These are phyloP conservation scores for Conger conger DNA, from an alignment of 2,113 vertebrate species.

Conservation along the genomic window DNA sequence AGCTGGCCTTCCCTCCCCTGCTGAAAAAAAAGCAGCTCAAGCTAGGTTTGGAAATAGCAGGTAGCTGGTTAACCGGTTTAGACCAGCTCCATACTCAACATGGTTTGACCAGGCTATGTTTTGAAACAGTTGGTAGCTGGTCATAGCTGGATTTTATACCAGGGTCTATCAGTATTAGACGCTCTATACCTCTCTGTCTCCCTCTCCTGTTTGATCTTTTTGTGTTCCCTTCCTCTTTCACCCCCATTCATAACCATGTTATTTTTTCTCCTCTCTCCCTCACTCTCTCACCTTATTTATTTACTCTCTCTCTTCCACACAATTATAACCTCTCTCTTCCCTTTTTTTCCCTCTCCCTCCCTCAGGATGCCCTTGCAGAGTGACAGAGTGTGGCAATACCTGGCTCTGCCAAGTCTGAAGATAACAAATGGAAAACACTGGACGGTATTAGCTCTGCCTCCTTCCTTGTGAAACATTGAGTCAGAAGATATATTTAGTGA, in stretches of 20 bases:
- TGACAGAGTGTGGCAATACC: constrained; percentile 26
- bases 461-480: no score
- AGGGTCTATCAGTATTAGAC: background rate
- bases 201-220: background rate
- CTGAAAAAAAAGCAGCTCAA: no score
- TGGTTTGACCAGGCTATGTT: no score
- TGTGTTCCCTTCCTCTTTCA: background rate
- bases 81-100: no score
- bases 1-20: background rate
- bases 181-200: background rate
- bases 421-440: constrained; percentile 47
- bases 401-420: constrained; percentile 45
- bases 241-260: background rate
- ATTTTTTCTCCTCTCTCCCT: background rate
- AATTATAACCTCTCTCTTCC: background rate
- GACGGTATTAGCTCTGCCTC: constrained; percentile 36
- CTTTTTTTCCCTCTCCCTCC: constrained; percentile 47
- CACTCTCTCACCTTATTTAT: no score
- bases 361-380: constrained; percentile 62
- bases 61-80: no score
- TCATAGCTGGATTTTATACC: no score
- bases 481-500: no score
- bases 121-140: no score
- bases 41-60: no score
- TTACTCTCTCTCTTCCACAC: background rate